A percentile compares a stretch with the other conserved stretches of the same genome.
phyloP scores from a whole-genome alignment of 2,113 vertebrate species.

The Gnathonemus echidnorhynchus region DNA sequence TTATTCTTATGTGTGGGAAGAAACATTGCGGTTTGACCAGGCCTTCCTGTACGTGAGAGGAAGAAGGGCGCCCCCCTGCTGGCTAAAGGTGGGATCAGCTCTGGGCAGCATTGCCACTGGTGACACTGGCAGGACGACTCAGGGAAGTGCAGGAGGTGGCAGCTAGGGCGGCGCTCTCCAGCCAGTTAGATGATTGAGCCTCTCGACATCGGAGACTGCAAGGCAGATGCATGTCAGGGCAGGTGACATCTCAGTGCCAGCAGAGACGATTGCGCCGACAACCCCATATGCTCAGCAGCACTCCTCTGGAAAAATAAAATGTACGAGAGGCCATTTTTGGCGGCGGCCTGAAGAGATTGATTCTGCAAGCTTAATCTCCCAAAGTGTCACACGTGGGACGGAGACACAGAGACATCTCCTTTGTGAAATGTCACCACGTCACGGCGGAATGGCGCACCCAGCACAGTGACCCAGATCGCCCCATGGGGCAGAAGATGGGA shows the following conservation, averaged over 20 bases:
- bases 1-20: not conserved
- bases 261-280: not conserved
- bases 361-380: not conserved
- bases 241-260: not conserved
- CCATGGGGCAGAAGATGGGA: not conserved
- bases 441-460: not conserved
- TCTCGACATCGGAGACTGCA: not conserved
- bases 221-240: not conserved
- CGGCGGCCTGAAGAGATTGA: not conserved
- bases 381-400: not conserved
- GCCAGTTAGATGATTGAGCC: not conserved
- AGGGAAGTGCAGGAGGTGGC: not conserved
- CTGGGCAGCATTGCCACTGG: not conserved
- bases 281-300: not conserved
- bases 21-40: not conserved
- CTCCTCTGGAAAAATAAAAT: not conserved
- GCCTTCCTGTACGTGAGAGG: not conserved
- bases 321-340: not conserved
- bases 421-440: slow-evolving; percentile 9
- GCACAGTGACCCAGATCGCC: not conserved
- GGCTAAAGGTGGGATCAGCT: not conserved
- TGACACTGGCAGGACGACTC: not conserved
- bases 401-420: not conserved
- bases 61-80: not conserved
- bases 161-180: not conserved